phyloP scores from a whole-genome alignment of 2,797 vertebrate species.

The Microctenopoma steveboyesi region DNA sequence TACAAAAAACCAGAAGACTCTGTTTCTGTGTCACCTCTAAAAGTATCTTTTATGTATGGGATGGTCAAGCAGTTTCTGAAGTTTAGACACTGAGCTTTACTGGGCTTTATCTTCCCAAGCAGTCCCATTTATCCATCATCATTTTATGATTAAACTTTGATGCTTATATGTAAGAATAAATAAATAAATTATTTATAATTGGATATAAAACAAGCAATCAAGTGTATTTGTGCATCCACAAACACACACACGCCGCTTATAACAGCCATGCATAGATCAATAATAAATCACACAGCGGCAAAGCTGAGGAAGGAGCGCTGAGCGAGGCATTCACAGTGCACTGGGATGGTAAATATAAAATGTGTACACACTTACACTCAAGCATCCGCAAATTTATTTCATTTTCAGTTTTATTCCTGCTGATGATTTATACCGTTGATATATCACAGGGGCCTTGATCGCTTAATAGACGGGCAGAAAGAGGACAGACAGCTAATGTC shows the following conservation, averaged over 20 bases:
- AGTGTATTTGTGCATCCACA: constrained; percentile 4
- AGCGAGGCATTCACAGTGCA: constrained; percentile 54
- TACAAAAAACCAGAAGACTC: not conserved
- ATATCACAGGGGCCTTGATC: constrained; percentile 8
- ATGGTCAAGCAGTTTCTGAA: constrained; percentile 12
- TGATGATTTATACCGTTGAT: constrained; percentile 35
- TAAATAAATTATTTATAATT: constrained; percentile 69
- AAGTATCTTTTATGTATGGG: not conserved
- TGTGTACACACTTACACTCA: constrained; percentile 27
- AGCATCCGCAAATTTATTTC: constrained; percentile 32
- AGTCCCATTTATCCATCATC: constrained; percentile 25
- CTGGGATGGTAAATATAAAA: constrained; percentile 59
- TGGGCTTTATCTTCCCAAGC: constrained; percentile 15
- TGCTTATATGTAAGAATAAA: constrained; percentile 71
- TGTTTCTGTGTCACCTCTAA: not conserved
- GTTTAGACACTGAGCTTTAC: constrained; percentile 22
- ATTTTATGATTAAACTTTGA: constrained; percentile 64
- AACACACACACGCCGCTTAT: constrained; percentile 43
- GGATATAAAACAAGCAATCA: constrained; percentile 44
- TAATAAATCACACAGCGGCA: constrained; percentile 73
- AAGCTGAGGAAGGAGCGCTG: constrained; percentile 62
- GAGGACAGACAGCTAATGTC: constrained; percentile 26
- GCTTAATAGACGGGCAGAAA: constrained; percentile 1
- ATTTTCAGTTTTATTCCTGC: constrained; percentile 23
- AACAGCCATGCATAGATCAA: constrained; percentile 72